A percentile compares a stretch with the other conserved stretches of the same genome.
phyloP scores from a whole-genome alignment of 2,888 invertebrate genomes.

The Marronus borbonicus region DNA sequence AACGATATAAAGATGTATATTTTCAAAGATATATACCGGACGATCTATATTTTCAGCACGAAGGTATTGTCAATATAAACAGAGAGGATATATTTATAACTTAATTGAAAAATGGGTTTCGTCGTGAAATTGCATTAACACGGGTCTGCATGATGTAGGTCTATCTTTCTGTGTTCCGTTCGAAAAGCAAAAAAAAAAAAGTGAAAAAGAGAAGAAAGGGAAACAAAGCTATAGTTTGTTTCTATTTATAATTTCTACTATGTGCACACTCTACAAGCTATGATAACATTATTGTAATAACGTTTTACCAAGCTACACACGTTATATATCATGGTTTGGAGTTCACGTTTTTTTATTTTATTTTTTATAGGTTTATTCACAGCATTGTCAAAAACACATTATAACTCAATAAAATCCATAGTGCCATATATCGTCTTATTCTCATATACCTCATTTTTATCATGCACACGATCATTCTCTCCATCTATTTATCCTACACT shows the following conservation, averaged over 20 bases:
- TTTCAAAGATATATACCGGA: conserved; percentile 22
- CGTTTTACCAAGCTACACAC: conserved; percentile 49
- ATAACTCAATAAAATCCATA: conserved; percentile 71
- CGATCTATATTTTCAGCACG: conserved; percentile 26
- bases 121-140: conserved; percentile 53
- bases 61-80: not conserved
- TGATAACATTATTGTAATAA: conserved; percentile 54
- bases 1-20: conserved; percentile 24
- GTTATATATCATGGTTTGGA: conserved; percentile 63
- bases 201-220: conserved; percentile 1
- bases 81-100: conserved; percentile 21
- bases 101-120: conserved; percentile 49
- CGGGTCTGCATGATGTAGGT: conserved; percentile 55
- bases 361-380: conserved; percentile 63
- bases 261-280: conserved; percentile 57
- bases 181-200: no score
- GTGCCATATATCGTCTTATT: conserved; percentile 68
- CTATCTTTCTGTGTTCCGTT: conserved; percentile 53
- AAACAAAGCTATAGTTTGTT: conserved; percentile 33
- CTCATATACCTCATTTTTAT: conserved; percentile 52
- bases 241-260: conserved; percentile 49
- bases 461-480: conserved; percentile 34
- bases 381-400: conserved; percentile 69
- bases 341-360: conserved; percentile 60
- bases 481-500: conserved; percentile 34